These are phyloP conservation scores for Pammene aurita DNA, from an alignment of 2,888 invertebrate genomes.

Conservation along the genomic window DNA sequence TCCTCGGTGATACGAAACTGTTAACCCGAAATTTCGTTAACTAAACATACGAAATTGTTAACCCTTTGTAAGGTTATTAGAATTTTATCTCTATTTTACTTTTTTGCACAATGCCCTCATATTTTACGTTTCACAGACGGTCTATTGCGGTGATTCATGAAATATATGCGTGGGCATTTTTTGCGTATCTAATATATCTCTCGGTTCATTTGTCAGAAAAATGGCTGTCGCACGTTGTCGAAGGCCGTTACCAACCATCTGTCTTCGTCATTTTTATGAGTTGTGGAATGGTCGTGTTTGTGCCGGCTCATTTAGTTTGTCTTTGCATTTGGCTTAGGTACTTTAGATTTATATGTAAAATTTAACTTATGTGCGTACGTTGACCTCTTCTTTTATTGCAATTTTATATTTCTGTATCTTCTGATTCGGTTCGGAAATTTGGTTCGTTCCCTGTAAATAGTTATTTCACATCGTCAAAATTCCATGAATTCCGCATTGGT, in stretches of 20 bases:
- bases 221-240: conserved; percentile 29
- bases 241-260: conserved; percentile 31
- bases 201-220: conserved; percentile 38
- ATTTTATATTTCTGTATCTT: background rate
- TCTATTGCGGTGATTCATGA: conserved; percentile 15
- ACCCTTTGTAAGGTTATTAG: no score
- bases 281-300: conserved; percentile 28
- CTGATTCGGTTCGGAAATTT: no score
- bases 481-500: no score
- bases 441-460: no score
- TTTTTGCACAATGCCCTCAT: background rate
- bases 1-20: no score
- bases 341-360: conserved; percentile 4
- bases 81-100: no score
- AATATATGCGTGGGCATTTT: conserved; percentile 19
- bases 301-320: conserved; percentile 25
- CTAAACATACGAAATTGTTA: no score
- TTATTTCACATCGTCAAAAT: no score
- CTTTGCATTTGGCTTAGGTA: conserved; percentile 23
- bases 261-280: conserved; percentile 39
- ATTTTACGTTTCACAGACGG: conserved; percentile 16
- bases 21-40: no score
- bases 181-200: conserved; percentile 30
- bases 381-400: background rate
- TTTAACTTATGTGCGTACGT: background rate